Conservation (phyloP, 2,113 vertebrate genomes). For the Axis porcinus region DNA sequence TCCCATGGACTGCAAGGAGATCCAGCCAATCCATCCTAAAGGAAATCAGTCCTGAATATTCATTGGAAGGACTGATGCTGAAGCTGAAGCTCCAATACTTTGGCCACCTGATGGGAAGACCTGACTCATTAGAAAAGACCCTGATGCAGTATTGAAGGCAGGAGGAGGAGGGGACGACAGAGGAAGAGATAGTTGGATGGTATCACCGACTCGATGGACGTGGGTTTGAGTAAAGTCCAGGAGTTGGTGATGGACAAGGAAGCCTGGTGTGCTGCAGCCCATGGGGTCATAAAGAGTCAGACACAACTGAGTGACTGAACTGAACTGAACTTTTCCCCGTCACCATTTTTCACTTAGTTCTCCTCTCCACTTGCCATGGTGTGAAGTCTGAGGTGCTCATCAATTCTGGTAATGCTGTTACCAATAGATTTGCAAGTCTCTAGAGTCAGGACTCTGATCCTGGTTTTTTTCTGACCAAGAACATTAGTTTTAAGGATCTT, state of each 20-base stretch:
- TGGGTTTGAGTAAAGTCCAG: background rate
- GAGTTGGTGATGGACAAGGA: background rate
- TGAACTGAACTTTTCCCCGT: background rate
- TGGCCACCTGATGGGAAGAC: background rate
- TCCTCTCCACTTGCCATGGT: background rate
- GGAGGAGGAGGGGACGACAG: background rate
- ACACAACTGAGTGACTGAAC: background rate
- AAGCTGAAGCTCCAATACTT: background rate
- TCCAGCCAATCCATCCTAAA: background rate
- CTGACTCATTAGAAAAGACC: background rate
- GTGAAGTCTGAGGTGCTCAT: background rate
- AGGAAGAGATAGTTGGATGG: background rate
- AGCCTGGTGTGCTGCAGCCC: background rate
- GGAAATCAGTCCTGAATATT: background rate
- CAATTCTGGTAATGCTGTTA: background rate
- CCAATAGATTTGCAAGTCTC: background rate
- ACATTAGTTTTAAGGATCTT: background rate
- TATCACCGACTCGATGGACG: background rate
- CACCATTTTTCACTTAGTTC: background rate
- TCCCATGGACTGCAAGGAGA: background rate
- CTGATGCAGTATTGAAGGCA: background rate
- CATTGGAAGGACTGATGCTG: background rate
- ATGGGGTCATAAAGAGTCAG: background rate
- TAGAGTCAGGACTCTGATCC: background rate
- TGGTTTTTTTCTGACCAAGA: background rate